Evolutionary conservation across 2,888 invertebrate genomes (phyloP).

Genomic region (Oscheius myriophilus): DNA sequence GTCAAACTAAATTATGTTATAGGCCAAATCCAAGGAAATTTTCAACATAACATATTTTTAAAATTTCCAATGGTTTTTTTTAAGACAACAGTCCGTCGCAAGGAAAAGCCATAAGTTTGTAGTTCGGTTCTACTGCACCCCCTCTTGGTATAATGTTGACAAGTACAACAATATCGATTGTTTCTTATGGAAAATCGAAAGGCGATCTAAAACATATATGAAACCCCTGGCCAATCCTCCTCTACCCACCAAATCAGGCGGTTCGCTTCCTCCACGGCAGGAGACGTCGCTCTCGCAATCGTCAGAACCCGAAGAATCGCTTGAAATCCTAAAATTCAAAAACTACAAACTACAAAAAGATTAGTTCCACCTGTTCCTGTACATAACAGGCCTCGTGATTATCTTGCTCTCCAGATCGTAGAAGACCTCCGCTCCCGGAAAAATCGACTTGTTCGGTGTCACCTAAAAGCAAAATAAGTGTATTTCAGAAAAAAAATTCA

Average conservation of each 20-base stretch:
- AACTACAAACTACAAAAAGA: not conserved
- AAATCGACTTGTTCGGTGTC: slow-evolving; percentile 52
- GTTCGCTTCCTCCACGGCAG: slow-evolving; percentile 28
- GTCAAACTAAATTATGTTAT: no score
- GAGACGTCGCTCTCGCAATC: slow-evolving; percentile 8
- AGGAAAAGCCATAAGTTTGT: no score
- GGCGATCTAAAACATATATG: no score
- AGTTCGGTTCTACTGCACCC: no score
- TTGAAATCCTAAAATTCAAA: not conserved
- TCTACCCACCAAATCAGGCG: slow-evolving; percentile 25
- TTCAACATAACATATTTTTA: no score
- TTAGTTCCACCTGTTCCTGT: not conserved
- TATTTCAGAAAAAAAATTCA: slow-evolving; percentile 30
- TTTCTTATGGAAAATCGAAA: no score
- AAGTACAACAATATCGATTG: no score
- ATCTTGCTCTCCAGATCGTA: slow-evolving; percentile 49
- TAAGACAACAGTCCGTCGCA: no score
- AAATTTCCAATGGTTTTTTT: no score
- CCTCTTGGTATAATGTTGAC: no score
- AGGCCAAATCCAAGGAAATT: no score
- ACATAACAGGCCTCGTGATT: not conserved
- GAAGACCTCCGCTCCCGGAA: slow-evolving; percentile 60
- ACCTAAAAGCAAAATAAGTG: slow-evolving; percentile 44
- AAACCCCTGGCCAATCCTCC: no score
- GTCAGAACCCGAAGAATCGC: not conserved